phyloP scores from a whole-genome alignment of 2,888 invertebrate genomes.

The Julus scandinavius region DNA sequence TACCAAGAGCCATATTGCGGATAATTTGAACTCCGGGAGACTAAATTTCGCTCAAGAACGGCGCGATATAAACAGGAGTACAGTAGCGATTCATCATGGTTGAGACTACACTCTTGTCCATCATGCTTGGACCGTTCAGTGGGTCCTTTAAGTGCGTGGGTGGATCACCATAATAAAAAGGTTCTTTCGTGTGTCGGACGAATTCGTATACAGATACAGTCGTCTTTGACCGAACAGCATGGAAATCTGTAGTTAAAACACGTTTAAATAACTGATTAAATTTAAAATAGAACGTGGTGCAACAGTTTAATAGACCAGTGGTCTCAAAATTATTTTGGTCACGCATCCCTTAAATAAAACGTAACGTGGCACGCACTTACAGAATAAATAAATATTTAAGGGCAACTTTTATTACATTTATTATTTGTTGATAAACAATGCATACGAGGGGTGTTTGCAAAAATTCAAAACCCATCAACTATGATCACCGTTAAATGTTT shows the following conservation, averaged over 20 bases:
- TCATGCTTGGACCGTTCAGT: background rate
- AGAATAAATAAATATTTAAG: background rate
- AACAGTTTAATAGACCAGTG: too few relatives aligned
- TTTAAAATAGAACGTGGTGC: background rate
- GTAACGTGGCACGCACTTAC: too few relatives aligned
- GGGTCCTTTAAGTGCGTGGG: background rate
- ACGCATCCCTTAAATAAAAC: background rate
- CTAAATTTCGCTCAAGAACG: background rate
- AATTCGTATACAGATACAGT: background rate
- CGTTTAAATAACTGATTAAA: background rate
- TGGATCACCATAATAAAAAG: background rate
- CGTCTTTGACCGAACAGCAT: background rate
- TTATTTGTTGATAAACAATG: background rate
- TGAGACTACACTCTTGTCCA: background rate
- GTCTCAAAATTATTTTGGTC: slow-evolving; percentile 17
- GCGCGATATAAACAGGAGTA: background rate
- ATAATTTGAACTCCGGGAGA: background rate
- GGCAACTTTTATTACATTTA: background rate
- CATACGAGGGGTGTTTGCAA: background rate
- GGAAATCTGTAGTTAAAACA: background rate
- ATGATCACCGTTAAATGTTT: too few relatives aligned
- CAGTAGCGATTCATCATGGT: background rate
- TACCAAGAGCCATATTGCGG: background rate
- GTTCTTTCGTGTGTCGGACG: background rate
- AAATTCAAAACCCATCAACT: too few relatives aligned